Evolutionary conservation across 2,797 vertebrate genomes (phyloP).

Genomic region (Ambastaia sidthimunki): DNA sequence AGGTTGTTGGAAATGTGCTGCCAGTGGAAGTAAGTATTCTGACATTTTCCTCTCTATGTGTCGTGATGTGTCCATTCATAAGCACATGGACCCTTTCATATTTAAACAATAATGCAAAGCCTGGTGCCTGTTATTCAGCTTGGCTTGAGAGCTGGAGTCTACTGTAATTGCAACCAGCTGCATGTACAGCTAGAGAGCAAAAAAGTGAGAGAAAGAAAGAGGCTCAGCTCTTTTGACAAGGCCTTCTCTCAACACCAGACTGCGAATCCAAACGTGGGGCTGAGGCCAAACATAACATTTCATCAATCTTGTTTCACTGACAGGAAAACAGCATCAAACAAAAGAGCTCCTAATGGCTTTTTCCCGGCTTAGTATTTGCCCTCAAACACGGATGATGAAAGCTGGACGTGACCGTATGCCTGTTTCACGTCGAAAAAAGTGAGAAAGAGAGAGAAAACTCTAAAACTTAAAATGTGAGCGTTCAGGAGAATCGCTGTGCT

Average conservation of each 20-base stretch:
- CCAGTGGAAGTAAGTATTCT: conserved; percentile 65
- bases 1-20: conserved; percentile 44
- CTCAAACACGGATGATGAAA: conserved; percentile 78
- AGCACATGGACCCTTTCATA: conserved; percentile 62
- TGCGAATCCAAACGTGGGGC: conserved; percentile 84
- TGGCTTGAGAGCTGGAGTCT: conserved; percentile 78
- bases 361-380: conserved; percentile 74
- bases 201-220: conserved; percentile 70
- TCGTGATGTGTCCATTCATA: conserved; percentile 65
- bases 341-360: conserved; percentile 80
- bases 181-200: conserved; percentile 66
- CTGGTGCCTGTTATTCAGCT: conserved; percentile 70
- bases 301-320: conserved; percentile 94
- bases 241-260: conserved; percentile 89
- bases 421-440: conserved; percentile 55
- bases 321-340: conserved; percentile 89
- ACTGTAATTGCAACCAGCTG: conserved; percentile 90
- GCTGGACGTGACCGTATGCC: conserved; percentile 70
- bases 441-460: conserved; percentile 37
- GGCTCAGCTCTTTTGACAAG: conserved; percentile 89
- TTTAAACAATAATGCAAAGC: conserved; percentile 69
- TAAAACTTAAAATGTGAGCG: conserved; percentile 34
- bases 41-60: conserved; percentile 68
- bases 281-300: conserved; percentile 96
- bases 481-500: conserved; percentile 71